These are phyloP conservation scores for Chiloscyllium plagiosum DNA, from an alignment of 2,113 vertebrate genomes.

Conservation along the genomic window DNA sequence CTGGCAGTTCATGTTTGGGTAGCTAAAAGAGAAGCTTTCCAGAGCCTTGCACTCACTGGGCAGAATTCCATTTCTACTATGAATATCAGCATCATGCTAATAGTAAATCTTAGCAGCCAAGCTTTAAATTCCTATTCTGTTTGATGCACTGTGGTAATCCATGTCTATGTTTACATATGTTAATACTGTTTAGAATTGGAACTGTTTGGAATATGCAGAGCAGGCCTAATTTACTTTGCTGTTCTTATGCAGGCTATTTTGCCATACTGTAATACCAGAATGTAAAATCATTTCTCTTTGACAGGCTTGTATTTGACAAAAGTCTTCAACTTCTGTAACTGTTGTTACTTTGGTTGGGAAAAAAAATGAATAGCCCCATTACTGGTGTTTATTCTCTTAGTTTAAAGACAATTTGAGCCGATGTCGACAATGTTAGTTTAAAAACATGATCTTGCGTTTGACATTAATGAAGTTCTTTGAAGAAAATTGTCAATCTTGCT, in stretches of 20 bases:
- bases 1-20: slow-evolving; percentile 6
- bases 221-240: neutral
- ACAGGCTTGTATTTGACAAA: neutral
- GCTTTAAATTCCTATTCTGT: slow-evolving; percentile 19
- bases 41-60: slow-evolving; percentile 4
- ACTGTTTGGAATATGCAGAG: neutral
- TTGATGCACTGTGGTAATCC: neutral
- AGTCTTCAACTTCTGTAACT: neutral
- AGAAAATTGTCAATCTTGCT: neutral
- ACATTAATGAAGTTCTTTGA: neutral
- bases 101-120: slow-evolving; percentile 25
- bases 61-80: slow-evolving; percentile 1
- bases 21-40: neutral
- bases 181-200: slow-evolving; percentile 18
- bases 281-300: neutral
- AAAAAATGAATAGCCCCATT: neutral
- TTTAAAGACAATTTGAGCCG: neutral
- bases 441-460: neutral
- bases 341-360: neutral
- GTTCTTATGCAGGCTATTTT: neutral
- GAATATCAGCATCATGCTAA: slow-evolving; percentile 21
- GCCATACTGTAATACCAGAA: neutral
- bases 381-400: neutral
- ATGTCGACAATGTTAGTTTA: neutral
- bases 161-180: neutral